These are phyloP conservation scores for Pongo abelii DNA, from an alignment of 2,113 vertebrate genomes.

Conservation along the genomic window DNA sequence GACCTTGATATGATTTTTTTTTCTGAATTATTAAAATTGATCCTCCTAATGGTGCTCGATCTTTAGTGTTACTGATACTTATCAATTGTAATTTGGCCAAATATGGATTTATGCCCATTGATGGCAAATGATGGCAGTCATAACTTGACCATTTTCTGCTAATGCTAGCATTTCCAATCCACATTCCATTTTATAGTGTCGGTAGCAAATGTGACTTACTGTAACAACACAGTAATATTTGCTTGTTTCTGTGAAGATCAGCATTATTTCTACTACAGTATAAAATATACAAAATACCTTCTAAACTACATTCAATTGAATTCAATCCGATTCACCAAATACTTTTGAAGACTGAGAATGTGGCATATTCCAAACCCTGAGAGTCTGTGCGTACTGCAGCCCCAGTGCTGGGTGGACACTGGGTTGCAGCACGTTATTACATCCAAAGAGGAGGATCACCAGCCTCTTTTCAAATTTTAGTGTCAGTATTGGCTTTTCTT, in stretches of 20 bases:
- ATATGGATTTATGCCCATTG: too few relatives aligned
- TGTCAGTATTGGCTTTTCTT: background rate
- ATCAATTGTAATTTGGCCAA: accelerated
- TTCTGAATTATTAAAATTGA: background rate
- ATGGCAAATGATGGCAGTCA: too few relatives aligned
- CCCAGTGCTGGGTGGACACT: accelerated
- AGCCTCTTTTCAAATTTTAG: background rate
- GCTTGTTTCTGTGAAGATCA: background rate
- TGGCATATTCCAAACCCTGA: accelerated
- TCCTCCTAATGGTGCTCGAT: accelerated
- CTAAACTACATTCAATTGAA: background rate
- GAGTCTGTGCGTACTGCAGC: accelerated
- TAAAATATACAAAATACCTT: background rate
- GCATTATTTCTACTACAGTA: background rate
- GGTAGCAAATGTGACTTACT: background rate
- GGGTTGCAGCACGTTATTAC: accelerated
- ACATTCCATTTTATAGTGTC: background rate
- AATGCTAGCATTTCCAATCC: background rate
- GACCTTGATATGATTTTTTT: background rate
- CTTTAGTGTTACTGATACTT: accelerated
- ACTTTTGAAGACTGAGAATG: background rate
- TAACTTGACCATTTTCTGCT: background rate
- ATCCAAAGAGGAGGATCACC: accelerated
- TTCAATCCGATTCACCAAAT: background rate
- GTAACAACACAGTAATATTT: too few relatives aligned